A percentile compares a stretch with the other conserved stretches of the same genome.
Conservation (phyloP, 2,797 vertebrate genomes). For the Phyllotis vaccarum region DNA sequence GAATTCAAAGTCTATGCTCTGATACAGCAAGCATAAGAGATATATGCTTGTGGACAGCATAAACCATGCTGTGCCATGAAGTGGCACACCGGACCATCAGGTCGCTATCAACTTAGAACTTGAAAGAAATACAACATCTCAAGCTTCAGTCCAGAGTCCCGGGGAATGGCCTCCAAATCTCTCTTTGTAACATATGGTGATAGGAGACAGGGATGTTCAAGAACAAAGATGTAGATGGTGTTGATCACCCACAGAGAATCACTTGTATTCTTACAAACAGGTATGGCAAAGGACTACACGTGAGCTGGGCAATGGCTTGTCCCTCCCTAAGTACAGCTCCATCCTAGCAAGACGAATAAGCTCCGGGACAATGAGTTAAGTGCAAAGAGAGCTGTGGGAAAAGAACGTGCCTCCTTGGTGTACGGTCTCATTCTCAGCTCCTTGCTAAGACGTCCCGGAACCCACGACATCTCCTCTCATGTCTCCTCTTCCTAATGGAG, state of each 20-base stretch:
- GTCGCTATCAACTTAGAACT: not conserved
- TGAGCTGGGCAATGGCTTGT: not conserved
- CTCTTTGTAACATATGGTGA: not conserved
- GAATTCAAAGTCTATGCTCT: not conserved
- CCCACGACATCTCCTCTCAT: not conserved
- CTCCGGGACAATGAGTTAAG: not conserved
- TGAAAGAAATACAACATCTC: not conserved
- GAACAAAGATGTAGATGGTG: not conserved
- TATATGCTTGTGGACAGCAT: not conserved
- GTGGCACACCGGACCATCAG: not conserved
- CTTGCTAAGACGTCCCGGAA: not conserved
- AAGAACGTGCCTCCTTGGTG: not conserved
- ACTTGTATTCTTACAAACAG: not conserved
- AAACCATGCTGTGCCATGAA: not conserved
- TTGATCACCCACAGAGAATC: not conserved
- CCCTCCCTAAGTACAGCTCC: not conserved
- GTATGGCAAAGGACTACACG: not conserved
- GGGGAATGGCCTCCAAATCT: not conserved
- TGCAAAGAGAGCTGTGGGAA: not conserved
- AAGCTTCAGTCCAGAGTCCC: not conserved
- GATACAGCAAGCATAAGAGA: not conserved
- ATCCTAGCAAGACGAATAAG: not conserved
- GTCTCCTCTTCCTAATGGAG: not conserved
- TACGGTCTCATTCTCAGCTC: not conserved
- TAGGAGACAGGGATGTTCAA: not conserved